Base-by-base conservation (phyloP, 2,888 invertebrate species). In the Hydraecia micacea region DNA sequence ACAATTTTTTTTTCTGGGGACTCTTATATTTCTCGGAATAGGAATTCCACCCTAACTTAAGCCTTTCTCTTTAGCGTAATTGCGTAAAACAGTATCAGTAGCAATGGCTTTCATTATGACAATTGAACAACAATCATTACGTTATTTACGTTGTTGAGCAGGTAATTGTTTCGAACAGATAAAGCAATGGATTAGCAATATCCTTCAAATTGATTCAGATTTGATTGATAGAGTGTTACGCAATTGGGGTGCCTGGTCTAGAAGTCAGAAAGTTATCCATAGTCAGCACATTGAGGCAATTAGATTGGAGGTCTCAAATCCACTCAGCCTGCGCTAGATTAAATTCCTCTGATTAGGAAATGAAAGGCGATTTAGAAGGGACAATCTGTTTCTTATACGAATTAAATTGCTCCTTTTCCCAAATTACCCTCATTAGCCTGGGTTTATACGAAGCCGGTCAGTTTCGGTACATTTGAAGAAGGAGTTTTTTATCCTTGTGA, bases 331-430 rank as follows among this genome's bases (percentile, higher is more conserved):
- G 25, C 46, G 21, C 15, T 28, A 11, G 60, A 77, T 81, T 55
- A 71, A 60, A 81, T 69, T 83, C 58, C 63, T 69, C 39, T 42
- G 49, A 83, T 42, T 78, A 18, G 25, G 32, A 63, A 81, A 68
- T 58, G n/a, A 83, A 79, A 63, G 18, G 58, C 71, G 78, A 83
- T 83, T 72, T 58, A 5, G 52, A 58, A 63, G n/a, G 81, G 79
- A 72, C 62, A 83, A 83, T 83, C 81, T 79, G 72, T 84, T 84
- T 69, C 60, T 79, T 79, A 81, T 73, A 69, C 84, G 69, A 79
- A 84, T 73, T 65, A 72, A 81, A 79, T 81, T 73, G 73, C 63
- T 42, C 68, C 18, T 52, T 46, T 69, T 63, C n/a, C 25, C 18
- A 58, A 84, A 79, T 72, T 72, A 63, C 81, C 84, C 79, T 84